Percentiles rank a stretch among this genome's conserved stretches.
Evolutionary conservation across 2,888 invertebrate genomes (phyloP).

Genomic region (Unio pictorum): DNA sequence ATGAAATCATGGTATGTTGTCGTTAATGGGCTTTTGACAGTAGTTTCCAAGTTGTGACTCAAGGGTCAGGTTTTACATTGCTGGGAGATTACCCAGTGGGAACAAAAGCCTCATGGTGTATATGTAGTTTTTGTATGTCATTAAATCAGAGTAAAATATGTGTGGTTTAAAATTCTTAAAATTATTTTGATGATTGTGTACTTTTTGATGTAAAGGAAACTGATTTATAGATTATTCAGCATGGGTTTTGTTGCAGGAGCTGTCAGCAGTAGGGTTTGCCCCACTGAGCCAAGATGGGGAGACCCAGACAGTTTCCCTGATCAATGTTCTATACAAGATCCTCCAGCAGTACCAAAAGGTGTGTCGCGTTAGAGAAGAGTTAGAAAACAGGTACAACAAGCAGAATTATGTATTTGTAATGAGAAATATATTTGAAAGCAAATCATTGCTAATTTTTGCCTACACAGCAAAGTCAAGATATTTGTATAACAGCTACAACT

Average conservation of each 20-base stretch:
- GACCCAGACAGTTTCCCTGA: slow-evolving; percentile 43
- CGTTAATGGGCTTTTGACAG: too few species aligned
- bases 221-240: neutral
- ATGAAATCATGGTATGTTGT: too few species aligned
- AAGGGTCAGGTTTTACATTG: too few species aligned
- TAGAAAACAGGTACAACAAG: slow-evolving; percentile 57
- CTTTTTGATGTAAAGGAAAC: slow-evolving; percentile 5
- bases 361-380: slow-evolving; percentile 50
- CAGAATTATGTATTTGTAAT: too few species aligned
- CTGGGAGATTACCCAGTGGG: too few species aligned
- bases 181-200: too few species aligned
- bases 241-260: slow-evolving; percentile 38
- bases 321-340: slow-evolving; percentile 59
- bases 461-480: neutral
- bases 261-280: slow-evolving; percentile 54
- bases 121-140: too few species aligned
- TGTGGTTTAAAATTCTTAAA: too few species aligned
- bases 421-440: too few species aligned
- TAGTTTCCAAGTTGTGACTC: too few species aligned
- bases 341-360: slow-evolving; percentile 55
- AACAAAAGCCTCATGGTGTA: too few species aligned
- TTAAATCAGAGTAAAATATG: too few species aligned
- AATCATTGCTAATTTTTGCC: neutral
- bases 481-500: neutral
- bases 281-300: slow-evolving; percentile 42